Evolutionary conservation across 2,797 vertebrate genomes (phyloP).

Genomic region (Chanos chanos): DNA sequence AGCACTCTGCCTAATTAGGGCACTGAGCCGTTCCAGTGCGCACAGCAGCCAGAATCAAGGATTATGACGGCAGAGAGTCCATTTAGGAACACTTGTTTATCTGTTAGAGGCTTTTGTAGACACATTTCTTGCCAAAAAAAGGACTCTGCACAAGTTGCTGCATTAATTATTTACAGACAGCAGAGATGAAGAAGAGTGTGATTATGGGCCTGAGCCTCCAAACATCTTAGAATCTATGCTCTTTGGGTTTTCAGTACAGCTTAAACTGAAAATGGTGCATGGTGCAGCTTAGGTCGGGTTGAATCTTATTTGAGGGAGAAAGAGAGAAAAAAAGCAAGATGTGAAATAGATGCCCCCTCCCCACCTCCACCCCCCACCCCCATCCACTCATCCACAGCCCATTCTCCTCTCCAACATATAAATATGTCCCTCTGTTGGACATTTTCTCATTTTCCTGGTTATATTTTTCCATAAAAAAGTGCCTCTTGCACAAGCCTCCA

Average conservation of each 20-base stretch:
- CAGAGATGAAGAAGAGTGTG: neutral
- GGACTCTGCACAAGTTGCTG: neutral
- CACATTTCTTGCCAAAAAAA: conserved; percentile 8
- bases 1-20: too few relatives aligned
- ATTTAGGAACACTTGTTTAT: conserved; percentile 10
- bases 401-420: neutral
- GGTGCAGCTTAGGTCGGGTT: conserved; percentile 2
- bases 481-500: neutral
- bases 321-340: too few relatives aligned
- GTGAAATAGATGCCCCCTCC: too few relatives aligned
- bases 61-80: neutral
- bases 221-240: neutral
- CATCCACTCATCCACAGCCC: neutral
- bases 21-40: neutral
- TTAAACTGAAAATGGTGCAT: conserved; percentile 8
- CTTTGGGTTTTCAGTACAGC: neutral
- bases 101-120: conserved; percentile 8
- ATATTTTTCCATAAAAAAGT: conserved; percentile 11
- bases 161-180: conserved; percentile 14
- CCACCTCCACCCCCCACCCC: too few relatives aligned
- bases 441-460: conserved; percentile 18
- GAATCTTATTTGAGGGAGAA: neutral
- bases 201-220: conserved; percentile 22
- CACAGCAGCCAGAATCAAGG: neutral
- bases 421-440: conserved; percentile 8